phyloP scores from a whole-genome alignment of 2,888 invertebrate genomes.

The Penaeus monodon region DNA sequence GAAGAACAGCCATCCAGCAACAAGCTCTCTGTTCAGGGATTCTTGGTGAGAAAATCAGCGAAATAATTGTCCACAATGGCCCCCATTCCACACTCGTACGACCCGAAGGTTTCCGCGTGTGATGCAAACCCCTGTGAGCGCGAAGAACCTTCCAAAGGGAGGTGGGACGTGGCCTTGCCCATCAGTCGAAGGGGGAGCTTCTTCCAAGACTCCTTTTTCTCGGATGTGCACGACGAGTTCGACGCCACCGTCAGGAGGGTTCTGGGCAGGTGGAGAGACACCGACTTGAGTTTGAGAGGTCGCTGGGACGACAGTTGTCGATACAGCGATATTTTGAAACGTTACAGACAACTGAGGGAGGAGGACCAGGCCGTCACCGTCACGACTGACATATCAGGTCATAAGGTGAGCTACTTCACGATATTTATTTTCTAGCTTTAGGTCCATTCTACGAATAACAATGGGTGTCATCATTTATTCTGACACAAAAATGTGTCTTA shows the following conservation, averaged over 20 bases:
- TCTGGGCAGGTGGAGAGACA: slow-evolving; percentile 13
- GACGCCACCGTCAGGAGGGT: slow-evolving; percentile 37
- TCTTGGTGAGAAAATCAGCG: no score
- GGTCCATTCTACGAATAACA: no score
- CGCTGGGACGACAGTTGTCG: neutral
- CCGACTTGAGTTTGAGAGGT: neutral
- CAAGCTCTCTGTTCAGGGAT: no score
- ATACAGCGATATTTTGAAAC: neutral
- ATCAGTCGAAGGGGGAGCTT: slow-evolving; percentile 35
- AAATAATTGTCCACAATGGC: no score
- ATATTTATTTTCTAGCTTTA: no score
- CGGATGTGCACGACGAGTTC: slow-evolving; percentile 38
- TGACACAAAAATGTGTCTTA: no score
- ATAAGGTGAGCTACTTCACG: neutral
- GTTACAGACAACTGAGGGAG: slow-evolving; percentile 28
- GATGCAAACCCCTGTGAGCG: no score
- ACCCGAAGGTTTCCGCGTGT: no score
- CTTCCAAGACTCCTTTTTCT: slow-evolving; percentile 54
- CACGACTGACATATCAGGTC: neutral
- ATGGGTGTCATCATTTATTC: no score
- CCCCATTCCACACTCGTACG: no score
- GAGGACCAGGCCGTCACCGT: slow-evolving; percentile 22
- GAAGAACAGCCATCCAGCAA: no score
- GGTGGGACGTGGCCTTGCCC: neutral
- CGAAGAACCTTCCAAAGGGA: no score